Evolutionary conservation across 1,140 invertebrate species (phyloP), one percentile per base, ranked within the genome.

Genomic region (Triops longicaudatus): DNA sequence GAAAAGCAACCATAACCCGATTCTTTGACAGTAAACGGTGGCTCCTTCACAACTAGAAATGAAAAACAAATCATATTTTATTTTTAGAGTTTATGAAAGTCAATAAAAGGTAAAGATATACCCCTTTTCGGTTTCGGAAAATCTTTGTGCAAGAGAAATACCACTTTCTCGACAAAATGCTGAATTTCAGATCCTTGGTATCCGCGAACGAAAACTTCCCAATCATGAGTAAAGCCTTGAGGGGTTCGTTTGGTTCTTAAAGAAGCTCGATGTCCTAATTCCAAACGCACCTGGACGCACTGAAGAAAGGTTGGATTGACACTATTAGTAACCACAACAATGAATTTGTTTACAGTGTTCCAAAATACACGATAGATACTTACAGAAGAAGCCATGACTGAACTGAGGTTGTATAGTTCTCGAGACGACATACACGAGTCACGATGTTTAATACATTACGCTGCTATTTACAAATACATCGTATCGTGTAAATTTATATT

Each of bases 151-250:
- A 98, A 87, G 82, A 91, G 85, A 84, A 98, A 98, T 4, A 98
- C 91, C 79, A 98, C 94, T 89, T 95, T 97, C 74, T 98, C 96
- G 63, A 98, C 89, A 87, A 94, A 98, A 82, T 93, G 88, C 80
- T 94, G 89, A 80, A 98, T 96, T 81, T 94, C 90, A 78, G 90
- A 88, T 79, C 91, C 90, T 81, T 97, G 93, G 79, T 89, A 88
- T 77, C 95, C 95, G 80, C 92, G 87, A 5, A 98, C 93, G 87
- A 93, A 98, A n/a, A 98, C 90, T 84, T 95, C 93, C 97, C 97
- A 98, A 83, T 98, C 96, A 86, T 98, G 97, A 79, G 96, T 98
- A 82, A 94, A 97, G 17, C 93, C 95, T 84, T 96, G 92, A 22
- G 89, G 88, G 10, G 93, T 95, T 78, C 88, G 88, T 82, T 92